Evolutionary conservation across 2,113 vertebrate species (phyloP).

Genomic region (Microcebus jonahi): DNA sequence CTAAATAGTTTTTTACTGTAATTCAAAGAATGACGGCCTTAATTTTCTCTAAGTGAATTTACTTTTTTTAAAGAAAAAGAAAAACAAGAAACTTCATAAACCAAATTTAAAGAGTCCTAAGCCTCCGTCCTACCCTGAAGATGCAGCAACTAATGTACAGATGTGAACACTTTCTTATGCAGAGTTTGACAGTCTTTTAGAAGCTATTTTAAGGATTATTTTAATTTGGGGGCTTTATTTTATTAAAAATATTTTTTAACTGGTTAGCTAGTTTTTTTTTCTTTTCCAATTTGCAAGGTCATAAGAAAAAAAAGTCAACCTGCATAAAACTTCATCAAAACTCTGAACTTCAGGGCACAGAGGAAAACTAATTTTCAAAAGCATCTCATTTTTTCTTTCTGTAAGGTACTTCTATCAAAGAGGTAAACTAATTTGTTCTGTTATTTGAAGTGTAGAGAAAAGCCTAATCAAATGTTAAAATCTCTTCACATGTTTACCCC

Average conservation of each 20-base stretch:
- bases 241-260: not conserved
- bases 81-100: not conserved
- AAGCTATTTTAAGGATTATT: conserved; percentile 18
- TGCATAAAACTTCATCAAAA: conserved; percentile 30
- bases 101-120: not conserved
- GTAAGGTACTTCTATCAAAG: not conserved
- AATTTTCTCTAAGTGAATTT: conserved; percentile 5
- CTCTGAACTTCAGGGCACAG: not conserved
- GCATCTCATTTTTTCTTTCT: not conserved
- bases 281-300: not conserved
- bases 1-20: not conserved
- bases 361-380: conserved; percentile 44
- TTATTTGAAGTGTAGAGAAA: not conserved
- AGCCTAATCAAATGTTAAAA: not conserved
- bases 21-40: not conserved
- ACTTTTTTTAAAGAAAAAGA: not conserved
- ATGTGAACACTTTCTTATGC: not conserved
- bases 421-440: not conserved
- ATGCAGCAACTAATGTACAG: not conserved
- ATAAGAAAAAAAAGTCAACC: not conserved
- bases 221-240: not conserved
- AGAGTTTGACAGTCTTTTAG: not conserved
- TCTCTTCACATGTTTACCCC: not conserved
- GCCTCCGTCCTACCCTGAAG: not conserved
- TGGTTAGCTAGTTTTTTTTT: not conserved